These are phyloP conservation scores for Tetranychus truncatus DNA, from an alignment of 2,888 invertebrate genomes.

Conservation along the genomic window DNA sequence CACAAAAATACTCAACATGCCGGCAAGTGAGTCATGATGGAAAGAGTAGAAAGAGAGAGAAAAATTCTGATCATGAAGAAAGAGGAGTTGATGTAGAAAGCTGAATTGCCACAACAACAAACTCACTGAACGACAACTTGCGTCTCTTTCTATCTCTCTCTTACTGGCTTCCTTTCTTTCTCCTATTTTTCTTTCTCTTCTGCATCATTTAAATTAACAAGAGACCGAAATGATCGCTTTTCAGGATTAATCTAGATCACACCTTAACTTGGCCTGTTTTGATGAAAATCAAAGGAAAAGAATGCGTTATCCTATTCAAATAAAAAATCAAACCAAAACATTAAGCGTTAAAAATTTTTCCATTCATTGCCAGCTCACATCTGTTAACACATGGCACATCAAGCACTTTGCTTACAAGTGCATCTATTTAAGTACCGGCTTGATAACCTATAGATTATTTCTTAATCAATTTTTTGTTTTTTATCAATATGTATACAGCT, in stretches of 20 bases:
- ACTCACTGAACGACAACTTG: neutral
- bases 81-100: neutral
- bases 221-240: neutral
- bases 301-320: neutral
- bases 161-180: neutral
- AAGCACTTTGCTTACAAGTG: neutral
- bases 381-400: neutral
- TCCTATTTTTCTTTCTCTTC: conserved; percentile 8
- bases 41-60: neutral
- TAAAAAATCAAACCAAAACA: neutral
- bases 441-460: neutral
- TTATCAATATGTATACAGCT: neutral
- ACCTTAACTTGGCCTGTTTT: neutral
- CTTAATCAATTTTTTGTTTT: neutral
- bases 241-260: neutral
- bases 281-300: neutral
- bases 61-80: neutral
- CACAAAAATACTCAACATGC: neutral
- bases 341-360: neutral
- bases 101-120: conserved; percentile 2
- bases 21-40: conserved; percentile 1
- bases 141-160: conserved; percentile 12
- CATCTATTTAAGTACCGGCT: neutral
- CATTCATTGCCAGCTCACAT: neutral
- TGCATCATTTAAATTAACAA: neutral